Evolutionary conservation across 2,888 invertebrate species (phyloP).

Genomic region (Temnothorax rugatulus): DNA sequence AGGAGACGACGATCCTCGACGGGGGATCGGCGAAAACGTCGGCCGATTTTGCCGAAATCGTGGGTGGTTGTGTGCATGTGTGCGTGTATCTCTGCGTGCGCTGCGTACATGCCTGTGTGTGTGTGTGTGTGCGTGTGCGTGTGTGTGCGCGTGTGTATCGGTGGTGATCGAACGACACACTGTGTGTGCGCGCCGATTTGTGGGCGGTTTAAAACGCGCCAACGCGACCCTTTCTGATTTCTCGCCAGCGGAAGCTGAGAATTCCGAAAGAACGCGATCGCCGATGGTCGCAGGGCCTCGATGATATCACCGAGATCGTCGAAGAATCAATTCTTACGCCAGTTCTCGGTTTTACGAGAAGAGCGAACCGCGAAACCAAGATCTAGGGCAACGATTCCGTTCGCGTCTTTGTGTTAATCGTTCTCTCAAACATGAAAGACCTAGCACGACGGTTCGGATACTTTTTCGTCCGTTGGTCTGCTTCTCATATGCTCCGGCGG

Average conservation of each 20-base stretch:
- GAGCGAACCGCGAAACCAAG: background rate
- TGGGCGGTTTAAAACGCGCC: slow-evolving; percentile 26
- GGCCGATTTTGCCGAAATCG: slow-evolving; percentile 59
- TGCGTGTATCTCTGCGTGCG: slow-evolving; percentile 51
- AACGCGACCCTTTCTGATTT: background rate
- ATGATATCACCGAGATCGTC: background rate
- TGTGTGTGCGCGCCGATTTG: slow-evolving; percentile 28
- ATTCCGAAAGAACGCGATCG: slow-evolving; percentile 14
- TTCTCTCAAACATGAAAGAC: slow-evolving; percentile 5
- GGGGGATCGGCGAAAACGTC: background rate
- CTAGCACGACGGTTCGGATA: background rate
- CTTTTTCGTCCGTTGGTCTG: slow-evolving; percentile 4
- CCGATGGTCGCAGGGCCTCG: slow-evolving; percentile 9
- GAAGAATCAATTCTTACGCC: background rate
- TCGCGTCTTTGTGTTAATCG: slow-evolving; percentile 21
- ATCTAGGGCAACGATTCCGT: slow-evolving; percentile 27
- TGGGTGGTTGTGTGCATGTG: slow-evolving; percentile 59
- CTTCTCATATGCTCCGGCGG: slow-evolving; percentile 6
- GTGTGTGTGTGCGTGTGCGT: slow-evolving; percentile 50
- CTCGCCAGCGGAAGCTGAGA: background rate
- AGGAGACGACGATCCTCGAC: background rate
- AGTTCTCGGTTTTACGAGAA: background rate
- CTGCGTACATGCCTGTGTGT: slow-evolving; percentile 3
- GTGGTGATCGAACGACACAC: slow-evolving; percentile 10
- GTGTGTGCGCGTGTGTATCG: slow-evolving; percentile 45